These are phyloP conservation scores for Neoniphon sammara DNA, from an alignment of 2,797 vertebrate species.

Conservation along the genomic window DNA sequence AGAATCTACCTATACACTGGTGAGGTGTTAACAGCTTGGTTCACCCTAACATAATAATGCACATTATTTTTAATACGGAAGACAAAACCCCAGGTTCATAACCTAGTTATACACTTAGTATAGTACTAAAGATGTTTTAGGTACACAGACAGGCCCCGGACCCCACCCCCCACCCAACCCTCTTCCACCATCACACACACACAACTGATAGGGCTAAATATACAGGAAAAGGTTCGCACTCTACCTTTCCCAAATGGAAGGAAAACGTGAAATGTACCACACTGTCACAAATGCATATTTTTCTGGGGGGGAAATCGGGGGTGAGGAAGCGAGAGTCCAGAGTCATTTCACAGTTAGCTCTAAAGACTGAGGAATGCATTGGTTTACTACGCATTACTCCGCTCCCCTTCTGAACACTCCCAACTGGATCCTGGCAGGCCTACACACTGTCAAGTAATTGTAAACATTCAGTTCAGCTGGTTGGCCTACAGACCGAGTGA, in stretches of 20 bases:
- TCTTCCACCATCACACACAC: no score
- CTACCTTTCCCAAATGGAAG: conserved; percentile 63
- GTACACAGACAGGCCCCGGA: conserved; percentile 53
- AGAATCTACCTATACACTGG: neutral
- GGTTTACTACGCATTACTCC: conserved; percentile 64
- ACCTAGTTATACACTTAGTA: conserved; percentile 15
- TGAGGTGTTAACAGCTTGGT: neutral
- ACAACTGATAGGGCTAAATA: conserved; percentile 65
- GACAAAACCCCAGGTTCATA: neutral
- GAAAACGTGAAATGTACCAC: conserved; percentile 84
- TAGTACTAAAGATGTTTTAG: conserved; percentile 46
- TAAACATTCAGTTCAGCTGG: conserved; percentile 17
- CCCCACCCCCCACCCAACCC: no score
- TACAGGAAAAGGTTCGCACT: conserved; percentile 64
- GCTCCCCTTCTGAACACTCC: conserved; percentile 57
- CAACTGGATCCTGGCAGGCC: conserved; percentile 60
- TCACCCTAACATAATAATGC: neutral
- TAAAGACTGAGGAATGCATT: conserved; percentile 81
- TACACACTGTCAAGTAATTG: conserved; percentile 9
- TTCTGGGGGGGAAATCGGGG: conserved; percentile 63
- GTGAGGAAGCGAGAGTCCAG: conserved; percentile 58
- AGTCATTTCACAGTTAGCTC: conserved; percentile 88
- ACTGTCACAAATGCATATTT: conserved; percentile 81
- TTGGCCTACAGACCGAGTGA: neutral
- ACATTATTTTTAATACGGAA: no score